A percentile compares a stretch with the other conserved stretches of the same genome.
Evolutionary conservation across 2,113 vertebrate species (phyloP).

Genomic region (Caretta caretta): DNA sequence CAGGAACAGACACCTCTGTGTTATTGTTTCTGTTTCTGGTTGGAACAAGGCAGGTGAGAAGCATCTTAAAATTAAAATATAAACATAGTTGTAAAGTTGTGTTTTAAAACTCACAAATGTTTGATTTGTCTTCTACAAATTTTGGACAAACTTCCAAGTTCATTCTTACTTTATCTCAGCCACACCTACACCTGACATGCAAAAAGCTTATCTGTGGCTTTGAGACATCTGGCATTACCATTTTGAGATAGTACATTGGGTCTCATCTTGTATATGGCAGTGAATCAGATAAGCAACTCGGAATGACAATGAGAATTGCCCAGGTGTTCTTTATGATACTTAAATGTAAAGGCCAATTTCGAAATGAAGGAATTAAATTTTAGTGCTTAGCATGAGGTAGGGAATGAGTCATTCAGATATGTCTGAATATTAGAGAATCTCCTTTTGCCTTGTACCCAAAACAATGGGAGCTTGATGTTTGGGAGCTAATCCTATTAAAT

Average conservation of each 20-base stretch:
- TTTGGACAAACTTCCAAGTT: background rate
- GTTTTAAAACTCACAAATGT: background rate
- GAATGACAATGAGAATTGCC: background rate
- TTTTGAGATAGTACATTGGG: background rate
- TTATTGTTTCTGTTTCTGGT: background rate
- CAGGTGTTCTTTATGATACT: background rate
- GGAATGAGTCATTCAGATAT: background rate
- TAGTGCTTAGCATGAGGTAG: background rate
- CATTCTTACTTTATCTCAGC: background rate
- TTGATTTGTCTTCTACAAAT: background rate
- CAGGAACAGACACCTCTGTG: background rate
- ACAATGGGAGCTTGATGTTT: background rate
- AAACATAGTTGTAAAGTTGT: background rate
- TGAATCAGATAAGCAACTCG: background rate
- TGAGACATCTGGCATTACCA: background rate
- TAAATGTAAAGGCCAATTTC: conserved; percentile 1
- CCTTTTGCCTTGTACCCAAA: background rate
- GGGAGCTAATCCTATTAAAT: background rate
- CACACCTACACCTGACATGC: background rate
- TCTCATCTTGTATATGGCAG: background rate
- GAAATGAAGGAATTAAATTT: conserved; percentile 18
- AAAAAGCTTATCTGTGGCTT: background rate
- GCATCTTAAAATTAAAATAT: background rate
- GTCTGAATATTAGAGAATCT: background rate
- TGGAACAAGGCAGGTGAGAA: background rate